Base-by-base conservation (phyloP, 2,797 vertebrate genomes). In the Tinamus major region DNA sequence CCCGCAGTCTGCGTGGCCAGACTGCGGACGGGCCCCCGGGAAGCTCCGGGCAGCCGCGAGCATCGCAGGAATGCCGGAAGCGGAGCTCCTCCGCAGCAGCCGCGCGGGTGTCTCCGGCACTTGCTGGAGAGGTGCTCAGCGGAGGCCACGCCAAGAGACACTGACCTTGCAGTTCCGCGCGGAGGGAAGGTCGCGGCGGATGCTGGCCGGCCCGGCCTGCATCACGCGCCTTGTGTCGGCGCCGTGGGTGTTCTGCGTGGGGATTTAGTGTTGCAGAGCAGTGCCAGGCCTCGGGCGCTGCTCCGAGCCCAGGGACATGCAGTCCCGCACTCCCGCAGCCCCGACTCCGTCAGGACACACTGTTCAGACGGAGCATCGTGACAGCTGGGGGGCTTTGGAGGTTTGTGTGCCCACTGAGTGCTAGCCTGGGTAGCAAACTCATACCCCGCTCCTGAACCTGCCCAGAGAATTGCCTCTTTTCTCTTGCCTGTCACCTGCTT, bases 1-100 rank as follows among this genome's bases (percentile, higher is more conserved):
- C 15, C 24, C 62, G 44, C 41, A 0, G 1, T 8, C 31, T 4
- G 0, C 39, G 3, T 0, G 8, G 13, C 5, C 8, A 19, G 83
- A 55, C 59, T 89, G n/a, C 41, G 68, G 23, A 46, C n/a, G 39
- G 35, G 26, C 41, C 27, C 53, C 0, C 0, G 15, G n/a, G 37
- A 53, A 84, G 71, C 46, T 87, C 33, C 24, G 49, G 33, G 17
- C 24, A 37, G 11, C 41, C 33, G 3, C 12, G 24, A 41, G 24
- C 33, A 15, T 4, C 24, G 27, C 59, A 68, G 33, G 23, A 44
- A 72, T 20, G 56, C 48, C 2, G 2, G 62, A 58, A 70, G 27
- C 64, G 26, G 55, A 65, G 44, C 27, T 79, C 6, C 51, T 51
- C 37, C 0, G 0, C 6, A 21, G 74, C 35, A 82, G 68, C n/a